phyloP scores from a whole-genome alignment of 2,797 vertebrate species.

The Enteromius fasciolatus region DNA sequence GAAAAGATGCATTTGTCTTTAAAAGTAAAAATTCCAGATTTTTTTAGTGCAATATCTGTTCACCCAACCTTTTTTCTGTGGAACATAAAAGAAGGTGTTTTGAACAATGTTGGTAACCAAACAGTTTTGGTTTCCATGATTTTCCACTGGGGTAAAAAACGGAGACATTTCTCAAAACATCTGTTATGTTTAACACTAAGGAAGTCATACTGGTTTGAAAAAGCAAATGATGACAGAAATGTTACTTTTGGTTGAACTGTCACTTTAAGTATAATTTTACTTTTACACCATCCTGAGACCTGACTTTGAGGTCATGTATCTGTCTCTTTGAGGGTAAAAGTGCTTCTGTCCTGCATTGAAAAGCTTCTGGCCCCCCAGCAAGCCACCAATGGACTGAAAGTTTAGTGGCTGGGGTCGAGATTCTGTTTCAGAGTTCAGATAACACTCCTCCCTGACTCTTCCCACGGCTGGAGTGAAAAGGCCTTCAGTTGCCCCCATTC shows the following conservation, averaged over 20 bases:
- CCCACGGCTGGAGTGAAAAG: constrained; percentile 59
- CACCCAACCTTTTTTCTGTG: background rate
- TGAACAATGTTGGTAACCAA: background rate
- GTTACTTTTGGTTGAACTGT: background rate
- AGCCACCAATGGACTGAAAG: constrained; percentile 43
- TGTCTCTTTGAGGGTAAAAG: constrained; percentile 40
- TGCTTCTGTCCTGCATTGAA: constrained; percentile 39
- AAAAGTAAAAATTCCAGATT: background rate
- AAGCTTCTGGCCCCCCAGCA: constrained; percentile 53
- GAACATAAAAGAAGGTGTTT: background rate
- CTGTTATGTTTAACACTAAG: background rate
- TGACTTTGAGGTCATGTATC: constrained; percentile 21
- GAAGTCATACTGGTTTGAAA: background rate
- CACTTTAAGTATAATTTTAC: background rate
- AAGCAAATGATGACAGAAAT: background rate
- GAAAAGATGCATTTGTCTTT: background rate
- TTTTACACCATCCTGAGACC: background rate
- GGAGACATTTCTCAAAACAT: background rate
- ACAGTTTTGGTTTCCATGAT: background rate
- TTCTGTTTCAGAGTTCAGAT: constrained; percentile 61
- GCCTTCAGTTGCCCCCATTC: constrained; percentile 50
- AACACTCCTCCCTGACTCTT: constrained; percentile 55
- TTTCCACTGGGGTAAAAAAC: background rate
- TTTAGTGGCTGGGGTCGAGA: constrained; percentile 54
- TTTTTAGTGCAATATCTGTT: background rate